Evolutionary conservation across 2,888 invertebrate species (phyloP).

Genomic region (Tiliacea citrago): DNA sequence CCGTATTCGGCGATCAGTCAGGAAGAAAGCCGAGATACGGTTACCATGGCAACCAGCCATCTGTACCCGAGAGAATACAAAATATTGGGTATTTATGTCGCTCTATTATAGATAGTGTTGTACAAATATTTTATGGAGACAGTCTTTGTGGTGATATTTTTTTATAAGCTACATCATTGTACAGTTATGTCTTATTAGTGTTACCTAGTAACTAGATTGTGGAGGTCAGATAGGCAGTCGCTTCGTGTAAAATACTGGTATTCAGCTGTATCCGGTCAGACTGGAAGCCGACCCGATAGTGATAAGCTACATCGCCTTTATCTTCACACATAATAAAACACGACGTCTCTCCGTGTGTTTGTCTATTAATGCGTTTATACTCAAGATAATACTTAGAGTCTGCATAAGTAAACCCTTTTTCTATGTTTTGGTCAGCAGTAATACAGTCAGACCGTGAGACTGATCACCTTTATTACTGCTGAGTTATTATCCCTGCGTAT

Average conservation of each 20-base stretch:
- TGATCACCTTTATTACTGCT: too few relatives aligned
- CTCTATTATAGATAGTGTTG: conserved; percentile 12
- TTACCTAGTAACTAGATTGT: neutral
- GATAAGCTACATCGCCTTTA: neutral
- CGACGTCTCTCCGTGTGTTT: too few relatives aligned
- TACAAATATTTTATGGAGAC: conserved; percentile 34
- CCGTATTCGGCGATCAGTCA: conserved; percentile 78
- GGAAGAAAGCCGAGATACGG: conserved; percentile 85
- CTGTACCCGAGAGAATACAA: conserved; percentile 44
- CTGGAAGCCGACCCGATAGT: neutral
- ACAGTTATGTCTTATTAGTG: too few relatives aligned
- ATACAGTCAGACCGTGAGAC: too few relatives aligned
- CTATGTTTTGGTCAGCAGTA: too few relatives aligned
- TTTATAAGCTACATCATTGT: neutral
- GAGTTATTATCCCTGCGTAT: too few relatives aligned
- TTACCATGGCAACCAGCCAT: conserved; percentile 76
- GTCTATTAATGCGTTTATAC: too few relatives aligned
- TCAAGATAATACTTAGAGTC: too few relatives aligned
- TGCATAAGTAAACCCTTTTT: too few relatives aligned
- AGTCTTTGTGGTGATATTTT: neutral
- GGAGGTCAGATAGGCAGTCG: neutral
- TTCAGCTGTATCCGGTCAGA: neutral
- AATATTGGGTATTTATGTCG: conserved; percentile 45
- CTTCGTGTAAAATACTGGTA: neutral
- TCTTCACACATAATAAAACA: neutral